Evolutionary conservation across 2,113 vertebrate species (phyloP), one percentile per base, ranked within the genome.

Genomic region (Xiphophorus maculatus): DNA sequence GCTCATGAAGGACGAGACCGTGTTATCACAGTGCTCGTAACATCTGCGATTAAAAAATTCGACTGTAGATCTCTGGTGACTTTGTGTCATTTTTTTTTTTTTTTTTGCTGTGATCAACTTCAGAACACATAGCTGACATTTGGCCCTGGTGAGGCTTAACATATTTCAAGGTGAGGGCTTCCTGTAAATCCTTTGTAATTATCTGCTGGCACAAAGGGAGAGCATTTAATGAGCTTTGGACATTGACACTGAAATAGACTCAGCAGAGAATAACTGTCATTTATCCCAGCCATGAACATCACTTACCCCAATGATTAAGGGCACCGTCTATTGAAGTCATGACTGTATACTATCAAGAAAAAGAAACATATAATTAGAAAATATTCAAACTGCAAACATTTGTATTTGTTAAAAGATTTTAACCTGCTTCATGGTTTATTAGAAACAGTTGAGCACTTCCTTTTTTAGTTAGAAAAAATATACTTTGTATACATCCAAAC

Each of bases 261-360:
- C 61, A 63, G 51, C 44, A 61, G 73, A 83, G 84, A 83, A 77
- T 51, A 44, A 42, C 73, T 85, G 75, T 74, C 73, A 82, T 88
- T 92, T 88, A 89, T 89, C 86, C 84, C 77, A 82, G 87, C 84
- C 69, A 81, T 83, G 69, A 81, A 75, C 69, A 80, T 87, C 73
- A 79, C 64, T 92, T 78, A 89, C 80, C 78, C 84, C 79, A 83
- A 90, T 89, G 33, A 92, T 91, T 84, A 85, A 69, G 89, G 73
- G 80, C 77, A 86, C 85, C 74, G 81, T 87, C 87, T 83, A 84
- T 82, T 85, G 77, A 70, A 89, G 87, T 90, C 83, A 83, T 71
- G 63, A 72, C 63, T 60, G 65, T 42, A n/a, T 76, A 73, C 78
- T 84, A 84, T 61, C 33, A 63, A 74, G 66, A 66, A 73, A 61